Evolutionary conservation across 2,797 vertebrate genomes (phyloP).

Genomic region (Echeneis naucrates): DNA sequence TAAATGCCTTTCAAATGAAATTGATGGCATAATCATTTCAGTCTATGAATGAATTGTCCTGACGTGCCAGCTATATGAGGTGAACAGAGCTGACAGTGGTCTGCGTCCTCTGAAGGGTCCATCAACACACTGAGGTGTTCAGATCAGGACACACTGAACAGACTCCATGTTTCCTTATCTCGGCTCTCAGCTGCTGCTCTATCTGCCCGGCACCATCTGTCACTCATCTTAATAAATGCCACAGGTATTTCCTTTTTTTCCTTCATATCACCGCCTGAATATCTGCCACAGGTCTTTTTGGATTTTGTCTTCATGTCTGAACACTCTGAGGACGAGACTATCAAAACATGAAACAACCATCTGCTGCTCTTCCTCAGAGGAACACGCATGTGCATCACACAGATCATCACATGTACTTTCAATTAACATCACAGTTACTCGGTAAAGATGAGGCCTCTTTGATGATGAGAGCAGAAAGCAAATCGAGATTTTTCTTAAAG

Average conservation of each 20-base stretch:
- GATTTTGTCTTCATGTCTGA: conserved; percentile 44
- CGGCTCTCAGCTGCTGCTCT: conserved; percentile 45
- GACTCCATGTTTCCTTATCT: conserved; percentile 51
- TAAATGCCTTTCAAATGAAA: not conserved
- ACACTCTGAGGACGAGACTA: conserved; percentile 45
- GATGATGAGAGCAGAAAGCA: not conserved
- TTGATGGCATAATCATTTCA: not conserved
- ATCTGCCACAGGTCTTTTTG: conserved; percentile 56
- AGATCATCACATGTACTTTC: not conserved
- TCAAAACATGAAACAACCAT: conserved; percentile 60
- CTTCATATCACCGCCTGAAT: conserved; percentile 49
- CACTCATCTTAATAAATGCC: conserved; percentile 67
- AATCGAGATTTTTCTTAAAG: too few relatives aligned
- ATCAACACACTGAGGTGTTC: conserved; percentile 26
- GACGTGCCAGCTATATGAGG: not conserved
- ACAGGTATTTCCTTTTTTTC: conserved; percentile 52
- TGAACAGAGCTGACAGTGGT: not conserved
- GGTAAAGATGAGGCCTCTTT: not conserved
- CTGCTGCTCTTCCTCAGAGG: conserved; percentile 43
- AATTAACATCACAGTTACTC: not conserved
- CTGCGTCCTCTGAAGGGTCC: conserved; percentile 19
- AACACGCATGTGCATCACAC: conserved; percentile 6
- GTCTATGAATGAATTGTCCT: not conserved
- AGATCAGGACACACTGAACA: conserved; percentile 45
- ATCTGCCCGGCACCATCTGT: conserved; percentile 58